These are phyloP conservation scores for Furcula furcula DNA, from an alignment of 2,888 invertebrate genomes.

Conservation along the genomic window DNA sequence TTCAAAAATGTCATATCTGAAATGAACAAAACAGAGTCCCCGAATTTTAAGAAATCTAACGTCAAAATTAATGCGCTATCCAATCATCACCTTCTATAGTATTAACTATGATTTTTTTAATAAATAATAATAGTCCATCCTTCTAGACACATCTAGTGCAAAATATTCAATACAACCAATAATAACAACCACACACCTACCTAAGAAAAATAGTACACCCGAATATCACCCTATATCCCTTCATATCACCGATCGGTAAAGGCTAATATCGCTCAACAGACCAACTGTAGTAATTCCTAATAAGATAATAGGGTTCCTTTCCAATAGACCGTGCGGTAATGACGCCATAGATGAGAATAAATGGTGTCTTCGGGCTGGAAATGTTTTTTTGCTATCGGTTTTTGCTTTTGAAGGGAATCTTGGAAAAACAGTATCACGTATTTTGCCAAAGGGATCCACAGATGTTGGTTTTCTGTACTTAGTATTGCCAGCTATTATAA, in stretches of 20 bases:
- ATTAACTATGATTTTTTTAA: too few relatives aligned
- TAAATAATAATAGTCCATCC: not conserved
- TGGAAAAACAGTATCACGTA: too few relatives aligned
- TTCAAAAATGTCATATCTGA: too few relatives aligned
- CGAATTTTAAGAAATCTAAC: too few relatives aligned
- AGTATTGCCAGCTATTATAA: too few relatives aligned
- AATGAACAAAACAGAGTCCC: too few relatives aligned
- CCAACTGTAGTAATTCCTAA: constrained; percentile 53
- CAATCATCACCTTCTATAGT: too few relatives aligned
- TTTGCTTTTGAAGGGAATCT: constrained; percentile 6
- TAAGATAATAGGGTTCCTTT: constrained; percentile 62
- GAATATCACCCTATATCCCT: constrained; percentile 33
- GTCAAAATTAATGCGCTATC: too few relatives aligned
- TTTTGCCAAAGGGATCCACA: too few relatives aligned
- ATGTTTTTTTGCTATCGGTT: constrained; percentile 12
- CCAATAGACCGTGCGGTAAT: constrained; percentile 55
- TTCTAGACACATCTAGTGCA: not conserved
- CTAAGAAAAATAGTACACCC: constrained; percentile 30
- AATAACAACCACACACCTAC: constrained; percentile 47
- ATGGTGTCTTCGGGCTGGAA: constrained; percentile 24
- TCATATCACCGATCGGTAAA: constrained; percentile 13
- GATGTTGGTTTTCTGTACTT: too few relatives aligned
- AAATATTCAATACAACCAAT: constrained; percentile 45
- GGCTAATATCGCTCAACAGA: constrained; percentile 31
- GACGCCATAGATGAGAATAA: constrained; percentile 45